A percentile compares a stretch with the other conserved stretches of the same genome.
Evolutionary conservation across 1,140 invertebrate genomes (phyloP).

Genomic region (Leptopilina clavipes): DNA sequence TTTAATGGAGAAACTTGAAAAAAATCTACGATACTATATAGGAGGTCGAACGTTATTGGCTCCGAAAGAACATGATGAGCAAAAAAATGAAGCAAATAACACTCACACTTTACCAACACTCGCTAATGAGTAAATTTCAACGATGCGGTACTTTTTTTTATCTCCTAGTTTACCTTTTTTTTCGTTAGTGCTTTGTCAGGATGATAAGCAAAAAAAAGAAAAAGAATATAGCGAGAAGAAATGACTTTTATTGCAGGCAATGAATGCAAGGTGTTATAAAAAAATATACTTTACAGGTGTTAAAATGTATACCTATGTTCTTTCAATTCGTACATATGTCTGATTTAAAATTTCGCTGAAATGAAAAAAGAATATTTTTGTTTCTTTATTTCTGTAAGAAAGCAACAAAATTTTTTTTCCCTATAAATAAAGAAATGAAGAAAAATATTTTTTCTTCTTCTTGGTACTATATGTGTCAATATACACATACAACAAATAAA

Average conservation of each 20-base stretch:
- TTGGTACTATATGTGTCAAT: no score
- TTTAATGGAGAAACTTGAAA: no score
- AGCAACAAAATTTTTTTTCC: no score
- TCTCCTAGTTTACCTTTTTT: background rate
- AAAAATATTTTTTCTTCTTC: no score
- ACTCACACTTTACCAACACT: background rate
- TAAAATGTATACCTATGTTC: background rate
- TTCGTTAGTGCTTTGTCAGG: background rate
- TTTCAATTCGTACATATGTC: no score
- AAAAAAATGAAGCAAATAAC: background rate
- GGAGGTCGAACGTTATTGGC: no score
- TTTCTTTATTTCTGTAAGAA: no score
- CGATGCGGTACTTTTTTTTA: background rate
- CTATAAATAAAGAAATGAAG: no score
- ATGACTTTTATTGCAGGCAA: background rate
- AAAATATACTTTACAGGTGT: background rate
- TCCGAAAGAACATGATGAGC: background rate
- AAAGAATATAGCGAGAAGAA: background rate
- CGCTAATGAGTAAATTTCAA: background rate
- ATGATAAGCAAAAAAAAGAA: background rate
- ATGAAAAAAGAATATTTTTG: no score
- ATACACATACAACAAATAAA: no score
- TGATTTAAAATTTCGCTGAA: no score
- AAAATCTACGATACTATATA: no score
- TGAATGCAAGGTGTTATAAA: conserved; percentile 10